Base-by-base conservation (phyloP, 2,797 vertebrate species). In the Fistularia tabacaria region DNA sequence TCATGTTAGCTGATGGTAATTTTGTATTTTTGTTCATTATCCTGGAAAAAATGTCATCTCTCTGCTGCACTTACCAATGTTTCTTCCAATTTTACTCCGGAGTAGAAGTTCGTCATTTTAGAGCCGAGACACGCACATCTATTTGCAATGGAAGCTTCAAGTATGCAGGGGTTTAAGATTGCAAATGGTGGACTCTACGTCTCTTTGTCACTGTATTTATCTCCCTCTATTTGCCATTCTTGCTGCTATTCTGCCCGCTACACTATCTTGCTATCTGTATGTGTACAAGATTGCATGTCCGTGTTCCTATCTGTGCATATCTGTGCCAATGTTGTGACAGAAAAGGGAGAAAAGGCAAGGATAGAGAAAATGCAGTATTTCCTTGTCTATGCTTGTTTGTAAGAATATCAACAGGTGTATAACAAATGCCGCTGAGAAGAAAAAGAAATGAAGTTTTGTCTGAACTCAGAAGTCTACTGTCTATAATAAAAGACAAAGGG, bases 381-480 rank as follows among this genome's bases (percentile, higher is more conserved):
- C 57, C 69, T 67, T 60, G 74, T 36, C 14, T 49, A 4, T 51
- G 11, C 36, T 15, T 8, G 15, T 42, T n/a, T 46, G n/a, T 38
- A 48, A 43, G 54, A 36, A 25, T 57, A 50, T 74, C 64, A 73
- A 55, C 59, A 42, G 43, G 58, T 15, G 37, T 62, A 69, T 69
- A 73, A 91, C 87, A 91, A 90, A 88, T 85, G 85, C 79, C 79
- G 81, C 86, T 89, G 90, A 91, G 91, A 90, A 81, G 86, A 88
- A 87, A 86, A 90, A 90, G 87, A 88, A 77, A 87, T 89, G 85
- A 87, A 87, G 82, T 78, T 73, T 80, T 75, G 75, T 76, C 83
- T 77, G 86, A 72, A 73, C 78, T 85, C 79, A 67, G 50, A 51
- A 50, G 79, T 74, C 79, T 86, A 86, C 25, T 25, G 25, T 25